phyloP scores from a whole-genome alignment of 2,888 invertebrate genomes.

The Ptilodon capucinus region DNA sequence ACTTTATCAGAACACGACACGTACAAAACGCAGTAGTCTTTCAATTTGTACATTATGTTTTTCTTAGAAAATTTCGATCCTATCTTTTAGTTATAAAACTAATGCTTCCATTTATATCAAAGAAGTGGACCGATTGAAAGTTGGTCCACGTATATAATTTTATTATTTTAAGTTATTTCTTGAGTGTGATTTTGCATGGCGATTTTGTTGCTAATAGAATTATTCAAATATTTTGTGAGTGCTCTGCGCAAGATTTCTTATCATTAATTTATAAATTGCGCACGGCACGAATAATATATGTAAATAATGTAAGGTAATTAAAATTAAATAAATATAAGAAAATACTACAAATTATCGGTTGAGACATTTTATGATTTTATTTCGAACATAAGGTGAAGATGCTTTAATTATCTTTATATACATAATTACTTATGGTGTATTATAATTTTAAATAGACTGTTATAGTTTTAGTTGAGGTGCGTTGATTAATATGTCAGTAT shows the following conservation, averaged over 20 bases:
- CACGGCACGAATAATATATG: slow-evolving; percentile 57
- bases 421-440: slow-evolving; percentile 76
- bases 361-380: slow-evolving; percentile 77
- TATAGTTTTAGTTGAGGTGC: slow-evolving; percentile 77
- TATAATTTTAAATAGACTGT: slow-evolving; percentile 82
- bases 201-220: slow-evolving; percentile 74
- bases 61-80: slow-evolving; percentile 45
- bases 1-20: slow-evolving; percentile 43
- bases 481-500: slow-evolving; percentile 57
- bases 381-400: slow-evolving; percentile 80
- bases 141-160: slow-evolving; percentile 71
- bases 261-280: slow-evolving; percentile 74
- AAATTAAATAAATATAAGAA: slow-evolving; percentile 61
- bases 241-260: slow-evolving; percentile 60
- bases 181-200: slow-evolving; percentile 80
- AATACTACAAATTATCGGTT: slow-evolving; percentile 63
- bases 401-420: slow-evolving; percentile 81
- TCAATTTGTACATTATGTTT: slow-evolving; percentile 32
- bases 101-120: slow-evolving; percentile 83
- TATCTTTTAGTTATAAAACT: slow-evolving; percentile 75
- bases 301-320: slow-evolving; percentile 73
- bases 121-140: slow-evolving; percentile 78
- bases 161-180: slow-evolving; percentile 73
- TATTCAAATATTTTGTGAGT: slow-evolving; percentile 58
- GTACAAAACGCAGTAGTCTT: slow-evolving; percentile 44